Conservation (phyloP, 2,113 vertebrate species). For the Pica pica region DNA sequence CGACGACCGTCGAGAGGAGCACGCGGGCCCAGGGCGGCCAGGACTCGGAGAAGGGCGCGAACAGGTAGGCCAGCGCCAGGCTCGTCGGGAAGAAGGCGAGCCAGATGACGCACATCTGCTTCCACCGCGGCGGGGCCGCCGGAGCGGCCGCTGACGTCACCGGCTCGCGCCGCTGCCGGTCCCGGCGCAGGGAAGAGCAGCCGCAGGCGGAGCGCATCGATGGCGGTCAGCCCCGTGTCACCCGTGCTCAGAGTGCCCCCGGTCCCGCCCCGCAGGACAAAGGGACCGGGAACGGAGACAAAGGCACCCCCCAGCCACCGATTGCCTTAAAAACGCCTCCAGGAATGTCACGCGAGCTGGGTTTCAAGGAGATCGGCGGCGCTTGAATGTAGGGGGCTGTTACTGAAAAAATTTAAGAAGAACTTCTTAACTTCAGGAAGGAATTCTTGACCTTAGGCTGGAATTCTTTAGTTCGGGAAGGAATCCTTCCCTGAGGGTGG, state of each 20-base stretch:
- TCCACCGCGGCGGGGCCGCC: neutral
- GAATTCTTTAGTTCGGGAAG: too few relatives aligned
- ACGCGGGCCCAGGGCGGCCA: too few relatives aligned
- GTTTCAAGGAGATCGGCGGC: rapidly evolving
- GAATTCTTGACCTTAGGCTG: neutral
- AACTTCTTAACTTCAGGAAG: neutral
- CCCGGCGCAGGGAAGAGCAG: neutral
- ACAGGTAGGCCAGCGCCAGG: too few relatives aligned
- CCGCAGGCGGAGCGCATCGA: neutral
- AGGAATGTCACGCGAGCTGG: rapidly evolving
- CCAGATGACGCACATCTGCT: too few relatives aligned
- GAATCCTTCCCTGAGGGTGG: neutral
- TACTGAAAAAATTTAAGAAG: too few relatives aligned
- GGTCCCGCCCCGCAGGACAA: neutral
- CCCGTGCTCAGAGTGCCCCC: neutral
- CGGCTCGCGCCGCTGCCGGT: neutral
- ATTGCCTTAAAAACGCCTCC: rapidly evolving
- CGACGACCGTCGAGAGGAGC: too few relatives aligned
- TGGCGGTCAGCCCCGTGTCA: rapidly evolving
- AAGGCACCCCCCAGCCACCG: rapidly evolving
- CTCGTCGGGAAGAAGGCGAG: too few relatives aligned
- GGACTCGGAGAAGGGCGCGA: too few relatives aligned
- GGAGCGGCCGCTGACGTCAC: neutral
- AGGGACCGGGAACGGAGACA: too few relatives aligned
- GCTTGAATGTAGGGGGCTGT: rapidly evolving